Percentiles rank a stretch among this genome's conserved stretches.
These are phyloP conservation scores for Anabacerthia variegaticeps DNA, from an alignment of 2,797 vertebrate species.

Conservation along the genomic window DNA sequence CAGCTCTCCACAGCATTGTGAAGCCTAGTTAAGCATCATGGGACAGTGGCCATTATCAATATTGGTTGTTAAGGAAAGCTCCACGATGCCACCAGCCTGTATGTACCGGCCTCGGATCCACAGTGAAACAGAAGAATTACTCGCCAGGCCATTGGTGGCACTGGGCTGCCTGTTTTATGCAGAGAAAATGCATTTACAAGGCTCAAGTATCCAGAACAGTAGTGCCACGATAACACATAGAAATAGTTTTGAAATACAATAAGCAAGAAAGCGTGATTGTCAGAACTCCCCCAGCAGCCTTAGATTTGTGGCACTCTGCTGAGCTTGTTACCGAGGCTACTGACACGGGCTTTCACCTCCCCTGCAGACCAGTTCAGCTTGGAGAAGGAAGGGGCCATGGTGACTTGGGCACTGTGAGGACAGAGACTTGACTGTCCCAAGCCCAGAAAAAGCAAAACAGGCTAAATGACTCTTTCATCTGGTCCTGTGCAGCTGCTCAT, in stretches of 20 bases:
- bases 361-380: not conserved
- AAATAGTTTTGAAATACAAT: not conserved
- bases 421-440: conserved; percentile 51
- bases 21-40: not conserved
- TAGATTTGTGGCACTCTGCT: not conserved
- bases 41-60: not conserved
- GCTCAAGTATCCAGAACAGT: not conserved
- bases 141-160: not conserved
- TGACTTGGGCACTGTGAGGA: not conserved
- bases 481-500: conserved; percentile 25
- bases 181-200: not conserved
- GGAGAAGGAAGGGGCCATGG: not conserved
- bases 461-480: conserved; percentile 53
- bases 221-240: not conserved
- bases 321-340: not conserved
- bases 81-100: not conserved
- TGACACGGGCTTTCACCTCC: not conserved
- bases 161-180: not conserved
- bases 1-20: not conserved
- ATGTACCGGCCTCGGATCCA: rapidly evolving
- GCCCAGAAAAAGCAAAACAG: not conserved
- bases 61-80: not conserved
- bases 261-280: not conserved
- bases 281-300: not conserved
- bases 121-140: not conserved